Conservation (phyloP, 2,113 vertebrate genomes). For the Gopherus evgoodei region DNA sequence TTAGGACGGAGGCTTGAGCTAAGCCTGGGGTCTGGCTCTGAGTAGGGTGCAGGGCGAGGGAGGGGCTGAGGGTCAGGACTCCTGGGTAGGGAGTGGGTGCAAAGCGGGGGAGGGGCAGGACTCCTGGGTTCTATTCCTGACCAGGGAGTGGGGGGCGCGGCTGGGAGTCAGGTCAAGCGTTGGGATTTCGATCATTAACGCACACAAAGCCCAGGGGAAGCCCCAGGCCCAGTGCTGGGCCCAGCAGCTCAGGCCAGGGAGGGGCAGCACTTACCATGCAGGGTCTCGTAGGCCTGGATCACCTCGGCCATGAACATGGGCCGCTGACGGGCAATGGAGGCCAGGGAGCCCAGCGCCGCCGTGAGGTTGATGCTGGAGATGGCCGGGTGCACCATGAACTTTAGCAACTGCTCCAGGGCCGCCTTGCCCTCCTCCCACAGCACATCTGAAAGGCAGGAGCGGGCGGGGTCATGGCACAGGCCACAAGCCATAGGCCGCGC, state of each 20-base stretch:
- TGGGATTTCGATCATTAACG: too few relatives aligned
- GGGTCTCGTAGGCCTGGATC: slow-evolving; percentile 93
- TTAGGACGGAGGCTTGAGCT: neutral
- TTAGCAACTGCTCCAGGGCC: slow-evolving; percentile 92
- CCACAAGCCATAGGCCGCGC: neutral
- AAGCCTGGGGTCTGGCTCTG: neutral
- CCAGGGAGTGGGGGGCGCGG: neutral
- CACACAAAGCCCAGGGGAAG: too few relatives aligned
- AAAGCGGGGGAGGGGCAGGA: too few relatives aligned
- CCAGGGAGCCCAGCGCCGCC: slow-evolving; percentile 90
- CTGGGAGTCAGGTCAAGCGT: neutral
- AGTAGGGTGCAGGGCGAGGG: neutral
- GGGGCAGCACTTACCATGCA: slow-evolving; percentile 83
- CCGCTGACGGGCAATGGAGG: slow-evolving; percentile 91
- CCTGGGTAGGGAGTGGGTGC: neutral
- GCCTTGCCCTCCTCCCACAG: slow-evolving; percentile 90
- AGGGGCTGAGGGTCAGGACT: neutral
- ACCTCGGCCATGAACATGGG: slow-evolving; percentile 98
- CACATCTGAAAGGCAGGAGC: slow-evolving; percentile 65
- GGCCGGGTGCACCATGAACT: slow-evolving; percentile 97
- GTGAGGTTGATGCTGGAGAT: slow-evolving; percentile 98
- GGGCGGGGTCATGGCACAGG: fast-evolving
- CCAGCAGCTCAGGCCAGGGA: too few relatives aligned
- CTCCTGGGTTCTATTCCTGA: neutral
- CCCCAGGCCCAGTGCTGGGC: too few relatives aligned